Conservation (phyloP, 1,140 invertebrate species). For the Dreissena rostriformis region DNA sequence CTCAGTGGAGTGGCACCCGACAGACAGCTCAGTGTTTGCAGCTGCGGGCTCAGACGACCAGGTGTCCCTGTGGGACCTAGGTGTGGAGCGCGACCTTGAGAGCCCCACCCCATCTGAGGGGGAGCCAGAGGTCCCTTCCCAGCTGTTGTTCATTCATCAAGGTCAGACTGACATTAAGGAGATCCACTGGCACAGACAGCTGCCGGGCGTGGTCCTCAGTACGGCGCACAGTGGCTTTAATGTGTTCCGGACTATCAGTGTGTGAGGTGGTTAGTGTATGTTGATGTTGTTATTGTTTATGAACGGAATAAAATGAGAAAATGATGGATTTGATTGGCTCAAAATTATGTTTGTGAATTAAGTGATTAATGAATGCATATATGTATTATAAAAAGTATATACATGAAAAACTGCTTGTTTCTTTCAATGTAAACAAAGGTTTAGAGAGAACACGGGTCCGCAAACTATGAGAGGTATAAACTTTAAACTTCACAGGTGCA, state of each 20-base stretch:
- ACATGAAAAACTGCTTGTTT: no score
- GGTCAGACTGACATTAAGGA: constrained; percentile 99
- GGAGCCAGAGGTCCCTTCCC: constrained; percentile 91
- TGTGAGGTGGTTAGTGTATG: constrained; percentile 83
- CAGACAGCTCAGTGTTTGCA: constrained; percentile 95
- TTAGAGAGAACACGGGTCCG: no score
- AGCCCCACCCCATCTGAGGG: constrained; percentile 75
- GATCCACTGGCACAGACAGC: constrained; percentile 98
- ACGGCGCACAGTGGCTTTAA: constrained; percentile 98
- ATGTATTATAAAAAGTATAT: no score
- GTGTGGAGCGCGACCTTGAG: constrained; percentile 91
- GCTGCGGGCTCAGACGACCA: constrained; percentile 97
- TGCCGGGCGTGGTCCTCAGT: constrained; percentile 96
- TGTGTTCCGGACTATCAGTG: constrained; percentile 98
- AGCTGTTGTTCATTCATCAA: constrained; percentile 98
- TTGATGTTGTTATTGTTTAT: no score
- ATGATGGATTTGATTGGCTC: no score
- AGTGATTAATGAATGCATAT: no score
- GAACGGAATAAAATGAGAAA: no score
- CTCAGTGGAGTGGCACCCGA: constrained; percentile 98
- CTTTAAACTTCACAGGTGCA: no score
- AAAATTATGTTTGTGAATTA: no score
- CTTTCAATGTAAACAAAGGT: no score
- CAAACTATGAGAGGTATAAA: no score
- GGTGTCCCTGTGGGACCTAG: constrained; percentile 98